Percentiles rank a stretch among this genome's conserved stretches.
phyloP scores from a whole-genome alignment of 1,140 invertebrate genomes.

The Lerema accius region DNA sequence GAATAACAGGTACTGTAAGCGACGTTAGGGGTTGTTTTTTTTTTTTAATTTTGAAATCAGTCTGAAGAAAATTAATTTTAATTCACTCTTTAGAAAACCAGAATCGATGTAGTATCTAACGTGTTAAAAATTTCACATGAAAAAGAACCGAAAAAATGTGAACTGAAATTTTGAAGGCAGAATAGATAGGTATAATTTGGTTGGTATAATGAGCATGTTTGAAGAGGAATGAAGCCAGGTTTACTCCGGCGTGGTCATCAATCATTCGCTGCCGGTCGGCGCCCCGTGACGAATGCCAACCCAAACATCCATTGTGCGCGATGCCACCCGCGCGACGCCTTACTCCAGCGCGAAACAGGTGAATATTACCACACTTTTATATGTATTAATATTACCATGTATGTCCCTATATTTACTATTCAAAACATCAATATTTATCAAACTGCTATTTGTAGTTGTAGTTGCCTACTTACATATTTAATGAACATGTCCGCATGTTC shows the following conservation, averaged over 20 bases:
- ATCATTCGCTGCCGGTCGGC: constrained; percentile 63
- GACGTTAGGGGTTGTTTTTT: too few species aligned
- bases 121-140: constrained; percentile 33
- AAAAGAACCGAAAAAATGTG: constrained; percentile 3
- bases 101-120: too few species aligned
- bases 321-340: constrained; percentile 63
- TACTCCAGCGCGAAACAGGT: constrained; percentile 36
- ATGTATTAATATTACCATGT: background rate
- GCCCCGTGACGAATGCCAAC: constrained; percentile 78
- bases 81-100: too few species aligned
- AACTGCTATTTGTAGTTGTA: background rate
- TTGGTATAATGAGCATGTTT: constrained; percentile 35
- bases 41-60: too few species aligned
- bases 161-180: background rate
- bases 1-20: constrained; percentile 9
- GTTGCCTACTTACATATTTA: too few species aligned
- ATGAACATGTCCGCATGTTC: too few species aligned
- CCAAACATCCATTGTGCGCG: constrained; percentile 74
- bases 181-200: constrained; percentile 23
- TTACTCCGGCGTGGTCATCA: constrained; percentile 56
- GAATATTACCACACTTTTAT: constrained; percentile 13
- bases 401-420: too few species aligned
- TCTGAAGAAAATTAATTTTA: too few species aligned
- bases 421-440: constrained; percentile 3
- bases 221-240: constrained; percentile 34